These are phyloP conservation scores for Bombyx mori DNA, from an alignment of 1,140 invertebrate species.

Conservation along the genomic window ASM3026992v2 NC_085133.1:9444001-9444500, in stretches of 20 bases:
- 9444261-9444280: conserved; percentile 60
- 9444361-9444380: conserved; percentile 14
- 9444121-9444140: conserved; percentile 47
- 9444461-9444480: conserved; percentile 20
- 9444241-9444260: conserved; percentile 26
- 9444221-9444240: conserved; percentile 67
- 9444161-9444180: conserved; percentile 58
- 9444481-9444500: conserved; percentile 20
- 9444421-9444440: conserved; percentile 17
- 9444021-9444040: conserved; percentile 30
- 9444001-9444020: conserved; percentile 26
- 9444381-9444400: conserved; percentile 14
- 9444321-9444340: conserved; percentile 35
- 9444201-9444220: conserved; percentile 56
- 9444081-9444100: conserved; percentile 44
- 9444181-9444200: conserved; percentile 43
- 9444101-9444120: conserved; percentile 63
- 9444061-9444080: conserved; percentile 32
- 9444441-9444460: conserved; percentile 16
- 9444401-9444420: conserved; percentile 23
- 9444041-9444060: conserved; percentile 29
- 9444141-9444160: conserved; percentile 68
- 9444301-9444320: conserved; percentile 34
- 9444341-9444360: conserved; percentile 32
- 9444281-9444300: conserved; percentile 35